phyloP scores from a whole-genome alignment of 2,888 invertebrate species.

The Thalpophila matura region DNA sequence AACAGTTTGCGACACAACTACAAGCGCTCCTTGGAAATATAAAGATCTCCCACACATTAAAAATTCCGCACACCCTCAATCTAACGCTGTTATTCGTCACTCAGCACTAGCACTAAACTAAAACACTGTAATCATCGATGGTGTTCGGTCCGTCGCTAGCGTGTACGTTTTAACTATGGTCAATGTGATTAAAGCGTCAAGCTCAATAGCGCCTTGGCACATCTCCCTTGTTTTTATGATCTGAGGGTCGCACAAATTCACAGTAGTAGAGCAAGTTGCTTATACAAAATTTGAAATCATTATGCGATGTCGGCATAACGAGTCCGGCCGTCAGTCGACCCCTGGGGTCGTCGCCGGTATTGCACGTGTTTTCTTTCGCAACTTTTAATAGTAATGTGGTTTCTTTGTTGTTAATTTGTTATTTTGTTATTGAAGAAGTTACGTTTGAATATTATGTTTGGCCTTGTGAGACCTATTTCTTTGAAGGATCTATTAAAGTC shows the following conservation, averaged over 20 bases:
- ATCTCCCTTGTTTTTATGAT: no score
- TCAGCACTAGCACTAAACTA: no score
- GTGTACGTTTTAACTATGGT: no score
- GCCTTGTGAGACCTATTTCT: background rate
- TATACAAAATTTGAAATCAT: conserved; percentile 33
- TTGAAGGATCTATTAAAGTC: background rate
- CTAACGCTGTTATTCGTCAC: no score
- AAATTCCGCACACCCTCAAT: no score
- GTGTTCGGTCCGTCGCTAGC: no score
- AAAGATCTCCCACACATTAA: no score
- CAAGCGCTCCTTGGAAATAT: no score
- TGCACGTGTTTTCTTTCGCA: conserved; percentile 37
- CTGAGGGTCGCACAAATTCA: conserved; percentile 14
- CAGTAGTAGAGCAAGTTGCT: conserved; percentile 23
- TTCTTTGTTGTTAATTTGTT: background rate
- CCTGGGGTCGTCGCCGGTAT: conserved; percentile 31
- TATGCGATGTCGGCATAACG: conserved; percentile 42
- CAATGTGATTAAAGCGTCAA: no score
- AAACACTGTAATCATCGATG: no score
- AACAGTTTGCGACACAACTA: no score
- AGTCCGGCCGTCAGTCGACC: conserved; percentile 33
- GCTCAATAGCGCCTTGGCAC: no score
- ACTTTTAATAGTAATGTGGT: conserved; percentile 23
- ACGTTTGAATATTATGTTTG: background rate
- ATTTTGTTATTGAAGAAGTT: background rate